Base-by-base conservation (phyloP, 2,888 invertebrate genomes). In the Eupithecia vulgata region DNA sequence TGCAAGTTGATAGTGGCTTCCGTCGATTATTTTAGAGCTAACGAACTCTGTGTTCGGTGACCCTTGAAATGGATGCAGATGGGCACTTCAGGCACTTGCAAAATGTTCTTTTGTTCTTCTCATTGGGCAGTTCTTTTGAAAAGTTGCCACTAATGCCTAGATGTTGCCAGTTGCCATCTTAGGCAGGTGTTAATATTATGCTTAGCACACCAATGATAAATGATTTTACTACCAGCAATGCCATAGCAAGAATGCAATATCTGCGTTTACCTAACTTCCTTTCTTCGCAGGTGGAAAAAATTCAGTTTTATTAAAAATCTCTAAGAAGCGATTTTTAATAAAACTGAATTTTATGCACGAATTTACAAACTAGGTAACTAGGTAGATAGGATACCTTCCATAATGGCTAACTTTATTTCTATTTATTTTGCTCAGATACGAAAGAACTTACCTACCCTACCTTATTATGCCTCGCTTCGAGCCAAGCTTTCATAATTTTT, bases 21-120 rank as follows among this genome's bases (percentile, higher is more conserved):
- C 92, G 90, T 79, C 88, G 82, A 90, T 91, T 91, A 91, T 91
- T 85, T 76, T 82, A 79, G 73, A 82, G 87, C 82, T 84, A 88
- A 90, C 87, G 86, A 89, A 88, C 90, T 85, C 78, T 68, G 81
- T 86, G 85, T 80, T 81, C 81, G 79, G 79, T 90, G 91, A 89
- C 90, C 90, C 89, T 82, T 89, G 86, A 88, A 82, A 81, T 80
- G 80, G 70, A 73, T 78, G 75, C 76, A 79, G 70, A 74, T 69
- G 45, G 30, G 30, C 30, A 30, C 30, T 30, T 30, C 30, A 30
- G 30, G 64, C 69, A 71, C 70, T 74, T 76, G 70, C 66, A 37
- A 69, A 68, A 57, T 25, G 57, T 68, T 42, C 21, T 37, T 64
- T 65, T 40, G 65, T 65, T 65, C 21, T 37, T 21, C n/a, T 21